Evolutionary conservation across 2,797 vertebrate species (phyloP).

Genomic region (Borostomias antarcticus): DNA sequence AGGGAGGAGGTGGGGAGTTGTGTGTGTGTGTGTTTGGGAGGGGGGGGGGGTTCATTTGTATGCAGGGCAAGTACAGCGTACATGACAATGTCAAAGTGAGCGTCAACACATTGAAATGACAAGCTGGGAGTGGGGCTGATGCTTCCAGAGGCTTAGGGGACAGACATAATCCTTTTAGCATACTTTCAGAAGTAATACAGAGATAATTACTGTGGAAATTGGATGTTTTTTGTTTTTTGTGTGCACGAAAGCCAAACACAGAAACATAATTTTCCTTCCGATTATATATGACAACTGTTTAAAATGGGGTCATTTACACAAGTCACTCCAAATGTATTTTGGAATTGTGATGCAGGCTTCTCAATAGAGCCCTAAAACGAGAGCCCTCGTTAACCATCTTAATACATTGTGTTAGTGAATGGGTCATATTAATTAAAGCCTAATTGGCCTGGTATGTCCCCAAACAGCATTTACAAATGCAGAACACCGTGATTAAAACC

Average conservation of each 20-base stretch:
- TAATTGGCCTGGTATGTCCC: slow-evolving; percentile 2
- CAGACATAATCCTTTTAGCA: slow-evolving; percentile 55
- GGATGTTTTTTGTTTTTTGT: slow-evolving; percentile 47
- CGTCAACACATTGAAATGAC: slow-evolving; percentile 48
- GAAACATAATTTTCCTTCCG: slow-evolving; percentile 54
- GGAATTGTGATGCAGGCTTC: slow-evolving; percentile 18
- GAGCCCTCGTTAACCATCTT: too few relatives aligned
- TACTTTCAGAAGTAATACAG: slow-evolving; percentile 55
- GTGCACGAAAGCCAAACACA: slow-evolving; percentile 26
- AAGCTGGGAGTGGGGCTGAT: slow-evolving; percentile 28
- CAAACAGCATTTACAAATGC: slow-evolving; percentile 3
- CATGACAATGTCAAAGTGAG: slow-evolving; percentile 51
- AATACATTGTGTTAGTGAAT: neutral
- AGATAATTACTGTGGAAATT: slow-evolving; percentile 60
- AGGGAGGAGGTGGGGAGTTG: slow-evolving; percentile 29
- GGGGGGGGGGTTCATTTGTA: slow-evolving; percentile 40
- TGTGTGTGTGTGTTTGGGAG: slow-evolving; percentile 1
- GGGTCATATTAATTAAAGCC: slow-evolving; percentile 8
- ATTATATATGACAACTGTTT: slow-evolving; percentile 50
- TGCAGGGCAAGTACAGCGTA: slow-evolving; percentile 34
- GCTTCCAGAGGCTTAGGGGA: slow-evolving; percentile 43
- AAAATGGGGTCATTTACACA: slow-evolving; percentile 48
- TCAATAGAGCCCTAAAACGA: neutral
- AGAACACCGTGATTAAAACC: neutral
- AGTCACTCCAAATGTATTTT: slow-evolving; percentile 42